A percentile compares a stretch with the other conserved stretches of the same genome.
phyloP scores from a whole-genome alignment of 1,140 invertebrate species.

The Caenorhabditis brenneri region DNA sequence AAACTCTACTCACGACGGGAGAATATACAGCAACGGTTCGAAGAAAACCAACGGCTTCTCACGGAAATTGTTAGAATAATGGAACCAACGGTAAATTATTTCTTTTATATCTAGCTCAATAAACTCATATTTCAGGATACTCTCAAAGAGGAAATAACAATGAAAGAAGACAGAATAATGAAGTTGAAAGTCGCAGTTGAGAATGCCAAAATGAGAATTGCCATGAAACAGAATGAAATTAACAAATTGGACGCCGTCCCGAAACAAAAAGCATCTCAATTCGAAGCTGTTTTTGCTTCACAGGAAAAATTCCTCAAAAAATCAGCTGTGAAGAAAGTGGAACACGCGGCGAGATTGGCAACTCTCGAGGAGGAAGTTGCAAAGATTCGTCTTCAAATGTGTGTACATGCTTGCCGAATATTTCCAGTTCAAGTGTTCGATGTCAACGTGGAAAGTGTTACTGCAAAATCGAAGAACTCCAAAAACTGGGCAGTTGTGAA shows the following conservation, averaged over 20 bases:
- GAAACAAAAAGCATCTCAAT: background rate
- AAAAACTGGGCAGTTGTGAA: conserved; percentile 27
- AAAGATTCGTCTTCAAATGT: background rate
- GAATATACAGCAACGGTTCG: background rate
- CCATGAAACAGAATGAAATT: background rate
- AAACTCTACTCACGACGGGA: background rate
- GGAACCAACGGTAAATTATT: background rate
- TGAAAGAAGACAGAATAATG: background rate
- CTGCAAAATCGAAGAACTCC: background rate
- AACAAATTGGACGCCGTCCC: background rate
- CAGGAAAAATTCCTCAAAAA: background rate
- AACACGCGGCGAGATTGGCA: background rate
- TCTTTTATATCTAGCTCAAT: background rate
- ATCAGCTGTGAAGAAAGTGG: background rate
- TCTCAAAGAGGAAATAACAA: conserved; percentile 3
- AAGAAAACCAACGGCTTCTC: conserved; percentile 10
- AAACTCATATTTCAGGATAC: background rate
- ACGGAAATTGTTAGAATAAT: background rate
- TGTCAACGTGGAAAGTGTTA: conserved; percentile 36
- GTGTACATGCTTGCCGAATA: background rate
- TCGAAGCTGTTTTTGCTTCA: background rate
- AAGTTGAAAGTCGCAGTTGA: background rate
- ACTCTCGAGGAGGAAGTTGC: conserved; percentile 9
- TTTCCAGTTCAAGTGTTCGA: conserved; percentile 9
- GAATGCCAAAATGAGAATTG: conserved; percentile 6